Base-by-base conservation (phyloP, 2,888 invertebrate species). In the Noctuana brunneofusca region DNA sequence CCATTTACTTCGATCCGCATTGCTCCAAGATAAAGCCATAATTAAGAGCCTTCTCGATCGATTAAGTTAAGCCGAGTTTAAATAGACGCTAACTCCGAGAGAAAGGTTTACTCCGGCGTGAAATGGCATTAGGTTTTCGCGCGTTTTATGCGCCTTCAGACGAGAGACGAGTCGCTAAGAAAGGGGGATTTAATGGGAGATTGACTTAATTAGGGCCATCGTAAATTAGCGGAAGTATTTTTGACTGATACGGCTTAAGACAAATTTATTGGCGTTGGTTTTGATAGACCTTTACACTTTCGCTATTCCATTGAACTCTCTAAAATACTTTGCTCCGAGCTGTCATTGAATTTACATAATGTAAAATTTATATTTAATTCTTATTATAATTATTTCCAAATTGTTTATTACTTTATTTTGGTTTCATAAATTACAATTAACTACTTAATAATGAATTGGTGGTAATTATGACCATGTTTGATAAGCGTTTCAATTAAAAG, bases 41-140 rank as follows among this genome's bases (percentile, higher is more conserved):
- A 92, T 92, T 91, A 92, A 90, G 84, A 81, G 81, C 88, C 84
- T 88, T 92, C 92, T 80, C 89, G 79, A 90, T 89, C 90, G 92
- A 92, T 92, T 92, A 91, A 89, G 78, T 86, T 87, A 85, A 91
- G 85, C 87, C 85, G 83, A 90, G 89, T 91, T 91, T 87, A 90
- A 90, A 89, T 82, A 88, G 90, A 90, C 89, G 89, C 81, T 92
- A 92, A 92, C 90, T 89, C 84, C 78, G 69, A 76, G 82, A 86
- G 92, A 92, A 90, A 88, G 92, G 92, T 90, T 89, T 90, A 91
- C 89, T 90, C 89, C 87, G 81, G 79, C 90, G 91, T 92, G 89
- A 90, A 92, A 92, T 91, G 89, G 89, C 85, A 88, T 92, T 91
- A 92, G 89, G 89, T 90, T 89, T 89, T 90, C 89, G 85, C 87